Evolutionary conservation across 2,888 invertebrate species (phyloP).

Genomic region (Agonopterix alstromeriana): DNA sequence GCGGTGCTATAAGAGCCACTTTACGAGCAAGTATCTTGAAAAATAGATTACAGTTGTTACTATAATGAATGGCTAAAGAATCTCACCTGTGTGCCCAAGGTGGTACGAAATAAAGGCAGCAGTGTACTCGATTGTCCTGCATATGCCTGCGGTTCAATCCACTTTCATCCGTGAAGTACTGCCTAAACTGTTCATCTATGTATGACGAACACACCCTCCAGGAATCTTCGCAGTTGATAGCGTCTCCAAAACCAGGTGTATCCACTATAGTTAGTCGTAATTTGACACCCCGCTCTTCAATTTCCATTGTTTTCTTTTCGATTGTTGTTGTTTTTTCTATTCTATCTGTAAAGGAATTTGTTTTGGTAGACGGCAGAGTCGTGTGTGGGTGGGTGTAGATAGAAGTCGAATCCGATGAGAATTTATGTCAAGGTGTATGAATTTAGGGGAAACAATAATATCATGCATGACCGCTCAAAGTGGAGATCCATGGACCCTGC

Average conservation of each 20-base stretch:
- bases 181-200: constrained; percentile 92
- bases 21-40: too few relatives aligned
- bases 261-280: constrained; percentile 94
- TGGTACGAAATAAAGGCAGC: constrained; percentile 96
- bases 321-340: constrained; percentile 83
- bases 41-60: too few relatives aligned
- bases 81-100: constrained; percentile 95
- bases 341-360: constrained; percentile 60
- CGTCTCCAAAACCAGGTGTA: constrained; percentile 97
- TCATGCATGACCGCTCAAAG: too few relatives aligned
- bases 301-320: constrained; percentile 92
- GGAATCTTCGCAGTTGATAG: constrained; percentile 94
- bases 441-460: too few relatives aligned
- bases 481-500: too few relatives aligned
- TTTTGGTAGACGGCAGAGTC: too few relatives aligned
- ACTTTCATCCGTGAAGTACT: constrained; percentile 94
- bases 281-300: constrained; percentile 95
- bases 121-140: constrained; percentile 96
- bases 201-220: constrained; percentile 95
- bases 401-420: too few relatives aligned
- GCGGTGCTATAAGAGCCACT: too few relatives aligned
- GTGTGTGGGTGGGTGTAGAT: too few relatives aligned
- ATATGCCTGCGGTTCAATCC: constrained; percentile 96
- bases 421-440: too few relatives aligned
- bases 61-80: too few relatives aligned